Evolutionary conservation across 2,888 invertebrate genomes (phyloP).

Genomic region (Biston stratarius): DNA sequence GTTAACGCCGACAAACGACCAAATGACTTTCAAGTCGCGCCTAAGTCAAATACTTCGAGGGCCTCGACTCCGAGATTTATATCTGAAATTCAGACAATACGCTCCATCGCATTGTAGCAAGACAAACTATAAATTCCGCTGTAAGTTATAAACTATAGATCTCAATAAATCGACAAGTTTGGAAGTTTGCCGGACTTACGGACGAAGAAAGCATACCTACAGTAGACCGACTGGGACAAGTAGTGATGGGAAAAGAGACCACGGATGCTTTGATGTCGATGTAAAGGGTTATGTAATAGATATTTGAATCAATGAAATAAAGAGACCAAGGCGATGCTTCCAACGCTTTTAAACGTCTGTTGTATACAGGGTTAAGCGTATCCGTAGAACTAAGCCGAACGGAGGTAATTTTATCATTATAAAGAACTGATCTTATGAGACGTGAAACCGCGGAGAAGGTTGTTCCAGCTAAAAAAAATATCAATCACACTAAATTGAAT

Average conservation of each 20-base stretch:
- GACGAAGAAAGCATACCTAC: constrained; percentile 80
- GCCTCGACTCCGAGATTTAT: constrained; percentile 42
- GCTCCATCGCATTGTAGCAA: constrained; percentile 44
- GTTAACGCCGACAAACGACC: constrained; percentile 17
- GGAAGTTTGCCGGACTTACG: constrained; percentile 83
- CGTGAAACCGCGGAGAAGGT: no score
- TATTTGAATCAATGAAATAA: no score
- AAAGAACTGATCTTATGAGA: no score
- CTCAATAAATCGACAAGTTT: constrained; percentile 81
- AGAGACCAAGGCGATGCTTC: no score
- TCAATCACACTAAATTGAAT: no score
- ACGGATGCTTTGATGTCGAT: background rate
- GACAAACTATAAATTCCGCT: constrained; percentile 48
- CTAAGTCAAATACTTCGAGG: constrained; percentile 42
- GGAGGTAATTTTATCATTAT: no score
- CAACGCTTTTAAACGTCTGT: background rate
- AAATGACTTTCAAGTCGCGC: constrained; percentile 23
- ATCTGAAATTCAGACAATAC: constrained; percentile 40
- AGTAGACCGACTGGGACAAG: constrained; percentile 54
- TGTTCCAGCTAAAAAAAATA: no score
- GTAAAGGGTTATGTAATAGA: no score
- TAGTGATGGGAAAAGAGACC: constrained; percentile 44
- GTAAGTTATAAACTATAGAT: constrained; percentile 43
- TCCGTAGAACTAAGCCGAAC: no score
- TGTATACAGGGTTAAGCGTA: background rate